phyloP scores from a whole-genome alignment of 64 coral and sea anemone genomes.

The Montipora foliosa region DNA sequence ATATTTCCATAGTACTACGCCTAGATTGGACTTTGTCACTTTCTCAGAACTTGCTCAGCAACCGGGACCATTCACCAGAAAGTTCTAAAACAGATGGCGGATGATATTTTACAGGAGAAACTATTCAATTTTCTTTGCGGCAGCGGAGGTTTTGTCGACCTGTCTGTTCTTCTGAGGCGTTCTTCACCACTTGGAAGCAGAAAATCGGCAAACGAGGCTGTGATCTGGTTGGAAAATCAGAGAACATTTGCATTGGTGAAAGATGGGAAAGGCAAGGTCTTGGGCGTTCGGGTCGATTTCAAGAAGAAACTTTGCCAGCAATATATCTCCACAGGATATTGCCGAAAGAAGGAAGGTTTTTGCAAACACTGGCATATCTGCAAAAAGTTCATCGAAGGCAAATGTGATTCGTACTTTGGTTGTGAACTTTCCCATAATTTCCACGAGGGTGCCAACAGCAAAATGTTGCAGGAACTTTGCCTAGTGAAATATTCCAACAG shows the following conservation, averaged over 20 bases:
- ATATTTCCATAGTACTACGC: no score
- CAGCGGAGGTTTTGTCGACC: constrained; percentile 52
- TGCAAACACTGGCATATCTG: constrained; percentile 66
- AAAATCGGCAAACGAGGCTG: not conserved
- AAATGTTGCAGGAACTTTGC: constrained; percentile 1
- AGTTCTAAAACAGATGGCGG: not conserved
- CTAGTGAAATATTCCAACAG: constrained; percentile 22
- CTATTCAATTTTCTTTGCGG: constrained; percentile 50
- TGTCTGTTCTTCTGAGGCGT: constrained; percentile 26
- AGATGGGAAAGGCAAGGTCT: constrained; percentile 7
- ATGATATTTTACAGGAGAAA: constrained; percentile 10
- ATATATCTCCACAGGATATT: constrained; percentile 43
- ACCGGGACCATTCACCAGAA: not conserved
- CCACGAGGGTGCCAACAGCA: constrained; percentile 4
- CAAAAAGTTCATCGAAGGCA: constrained; percentile 44
- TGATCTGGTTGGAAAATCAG: constrained; percentile 32
- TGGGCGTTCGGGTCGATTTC: constrained; percentile 28
- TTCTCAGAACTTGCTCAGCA: not conserved
- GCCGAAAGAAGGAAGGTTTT: not conserved
- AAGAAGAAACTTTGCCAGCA: constrained; percentile 36
- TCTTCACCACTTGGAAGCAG: constrained; percentile 33
- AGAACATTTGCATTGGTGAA: not conserved
- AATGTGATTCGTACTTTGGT: not conserved
- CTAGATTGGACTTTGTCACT: no score
- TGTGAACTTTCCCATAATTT: constrained; percentile 58